Percentiles rank a stretch among this genome's conserved stretches.
Conservation (phyloP, 2,888 invertebrate genomes). For the Cheiracanthium punctorium region DNA sequence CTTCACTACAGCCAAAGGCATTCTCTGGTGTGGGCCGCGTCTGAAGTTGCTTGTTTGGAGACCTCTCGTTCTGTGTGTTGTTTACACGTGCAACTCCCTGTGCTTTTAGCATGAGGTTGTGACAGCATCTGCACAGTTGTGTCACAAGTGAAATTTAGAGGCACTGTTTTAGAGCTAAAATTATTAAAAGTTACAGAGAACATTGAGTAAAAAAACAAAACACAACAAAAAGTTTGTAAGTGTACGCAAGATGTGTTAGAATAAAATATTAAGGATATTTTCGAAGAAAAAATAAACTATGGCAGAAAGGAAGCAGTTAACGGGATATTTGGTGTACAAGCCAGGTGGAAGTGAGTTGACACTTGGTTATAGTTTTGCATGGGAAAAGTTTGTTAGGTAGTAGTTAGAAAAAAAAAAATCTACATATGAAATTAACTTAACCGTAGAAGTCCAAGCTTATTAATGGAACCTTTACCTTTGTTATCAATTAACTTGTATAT, state of each 20-base stretch:
- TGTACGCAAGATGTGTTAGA: background rate
- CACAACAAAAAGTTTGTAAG: background rate
- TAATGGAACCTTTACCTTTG: too few relatives aligned
- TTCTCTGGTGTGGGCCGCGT: background rate
- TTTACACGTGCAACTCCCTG: background rate
- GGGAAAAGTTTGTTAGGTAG: too few relatives aligned
- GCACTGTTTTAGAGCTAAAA: too few relatives aligned
- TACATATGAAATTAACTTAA: too few relatives aligned
- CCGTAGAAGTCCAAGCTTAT: too few relatives aligned
- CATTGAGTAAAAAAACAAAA: too few relatives aligned
- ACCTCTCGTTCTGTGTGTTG: background rate
- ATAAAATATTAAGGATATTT: background rate
- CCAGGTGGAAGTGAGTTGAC: constrained; percentile 5
- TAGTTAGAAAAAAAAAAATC: too few relatives aligned
- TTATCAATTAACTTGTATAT: too few relatives aligned
- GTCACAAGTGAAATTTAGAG: too few relatives aligned
- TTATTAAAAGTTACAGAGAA: too few relatives aligned
- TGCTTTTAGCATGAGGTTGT: background rate
- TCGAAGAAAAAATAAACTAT: background rate
- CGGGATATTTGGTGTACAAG: constrained; percentile 7
- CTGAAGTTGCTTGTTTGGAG: background rate
- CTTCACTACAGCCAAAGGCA: background rate
- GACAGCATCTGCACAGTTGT: background rate
- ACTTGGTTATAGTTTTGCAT: too few relatives aligned
- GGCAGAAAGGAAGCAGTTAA: background rate